These are phyloP conservation scores for Apamea sordens DNA, from an alignment of 2,888 invertebrate genomes.

Conservation along the genomic window DNA sequence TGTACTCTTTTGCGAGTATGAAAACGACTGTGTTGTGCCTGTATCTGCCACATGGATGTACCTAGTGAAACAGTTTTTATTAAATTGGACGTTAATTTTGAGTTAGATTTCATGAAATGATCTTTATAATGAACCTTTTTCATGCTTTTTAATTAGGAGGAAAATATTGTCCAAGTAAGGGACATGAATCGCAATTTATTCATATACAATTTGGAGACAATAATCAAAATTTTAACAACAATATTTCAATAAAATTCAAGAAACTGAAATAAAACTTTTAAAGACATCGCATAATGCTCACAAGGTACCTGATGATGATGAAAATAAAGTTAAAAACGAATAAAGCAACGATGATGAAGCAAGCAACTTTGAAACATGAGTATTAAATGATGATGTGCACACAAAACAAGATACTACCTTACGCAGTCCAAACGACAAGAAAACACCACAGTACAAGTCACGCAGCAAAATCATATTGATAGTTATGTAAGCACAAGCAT, in stretches of 20 bases:
- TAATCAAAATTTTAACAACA: constrained; percentile 4
- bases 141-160: constrained; percentile 37
- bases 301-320: constrained; percentile 4
- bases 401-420: constrained; percentile 33
- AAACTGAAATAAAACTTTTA: constrained; percentile 8
- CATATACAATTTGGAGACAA: constrained; percentile 13
- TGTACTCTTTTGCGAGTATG: constrained; percentile 98
- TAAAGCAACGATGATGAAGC: constrained; percentile 55
- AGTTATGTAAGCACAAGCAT: constrained; percentile 50
- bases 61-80: constrained; percentile 89
- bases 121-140: background rate
- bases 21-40: constrained; percentile 99
- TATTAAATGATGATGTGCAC: constrained; percentile 30
- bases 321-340: constrained; percentile 39
- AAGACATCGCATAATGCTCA: constrained; percentile 20
- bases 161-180: constrained; percentile 3
- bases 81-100: constrained; percentile 36
- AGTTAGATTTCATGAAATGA: background rate
- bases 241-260: constrained; percentile 12
- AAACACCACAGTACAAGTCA: constrained; percentile 25
- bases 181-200: background rate
- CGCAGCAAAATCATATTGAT: constrained; percentile 37
- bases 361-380: constrained; percentile 44
- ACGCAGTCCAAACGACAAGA: constrained; percentile 34
- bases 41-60: constrained; percentile 99